These are phyloP conservation scores for Portevinia maculata DNA, from an alignment of 2,888 invertebrate species.

Conservation along the genomic window DNA sequence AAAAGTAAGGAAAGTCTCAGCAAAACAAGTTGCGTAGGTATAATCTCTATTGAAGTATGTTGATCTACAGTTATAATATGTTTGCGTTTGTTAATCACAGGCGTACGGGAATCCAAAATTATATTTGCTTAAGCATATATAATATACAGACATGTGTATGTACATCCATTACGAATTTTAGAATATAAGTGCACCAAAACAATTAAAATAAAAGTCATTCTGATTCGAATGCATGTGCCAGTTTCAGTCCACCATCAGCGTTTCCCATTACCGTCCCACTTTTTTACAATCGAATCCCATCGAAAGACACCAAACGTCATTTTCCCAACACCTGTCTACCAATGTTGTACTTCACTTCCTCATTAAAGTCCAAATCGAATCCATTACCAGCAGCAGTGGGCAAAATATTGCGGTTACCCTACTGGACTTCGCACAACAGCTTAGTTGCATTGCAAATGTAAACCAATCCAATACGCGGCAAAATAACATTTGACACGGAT, in stretches of 20 bases:
- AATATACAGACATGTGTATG: too few relatives aligned
- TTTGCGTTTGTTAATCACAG: too few relatives aligned
- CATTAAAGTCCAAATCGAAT: conserved; percentile 16
- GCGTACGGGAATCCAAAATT: too few relatives aligned
- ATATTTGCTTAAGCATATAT: too few relatives aligned
- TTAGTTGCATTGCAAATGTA: conserved; percentile 31
- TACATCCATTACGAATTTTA: too few relatives aligned
- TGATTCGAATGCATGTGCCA: not conserved
- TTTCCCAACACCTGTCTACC: too few relatives aligned
- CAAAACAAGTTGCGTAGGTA: too few relatives aligned
- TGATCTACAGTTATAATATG: too few relatives aligned
- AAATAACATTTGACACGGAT: conserved; percentile 47
- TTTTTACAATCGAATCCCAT: not conserved
- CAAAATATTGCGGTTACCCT: not conserved
- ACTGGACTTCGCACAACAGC: not conserved
- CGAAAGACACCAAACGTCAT: too few relatives aligned
- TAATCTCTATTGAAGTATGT: too few relatives aligned
- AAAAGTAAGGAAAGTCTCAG: too few relatives aligned
- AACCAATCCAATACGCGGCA: conserved; percentile 5
- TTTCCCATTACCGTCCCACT: not conserved
- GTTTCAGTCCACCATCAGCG: not conserved
- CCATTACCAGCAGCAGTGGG: not conserved
- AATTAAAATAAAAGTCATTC: not conserved
- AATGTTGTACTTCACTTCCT: conserved; percentile 33
- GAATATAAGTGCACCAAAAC: not conserved